A percentile compares a stretch with the other conserved stretches of the same genome.
These are phyloP conservation scores for Eurytoma californica DNA, from an alignment of 2,888 invertebrate species.

Conservation along the genomic window DNA sequence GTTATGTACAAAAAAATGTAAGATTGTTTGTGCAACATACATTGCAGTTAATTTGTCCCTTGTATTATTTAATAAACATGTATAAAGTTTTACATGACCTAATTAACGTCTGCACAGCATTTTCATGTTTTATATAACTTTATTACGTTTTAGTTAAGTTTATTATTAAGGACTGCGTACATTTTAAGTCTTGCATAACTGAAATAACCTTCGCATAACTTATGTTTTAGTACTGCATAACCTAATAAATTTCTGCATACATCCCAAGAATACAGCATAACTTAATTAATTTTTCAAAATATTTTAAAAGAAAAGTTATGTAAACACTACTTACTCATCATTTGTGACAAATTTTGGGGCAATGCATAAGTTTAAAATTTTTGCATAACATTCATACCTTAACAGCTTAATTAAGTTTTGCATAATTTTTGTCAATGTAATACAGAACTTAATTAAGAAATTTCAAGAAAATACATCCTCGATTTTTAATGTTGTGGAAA, in stretches of 20 bases:
- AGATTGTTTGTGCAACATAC: conserved; percentile 22
- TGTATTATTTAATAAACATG: conserved; percentile 37
- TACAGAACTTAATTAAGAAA: conserved; percentile 53
- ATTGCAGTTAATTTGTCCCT: conserved; percentile 38
- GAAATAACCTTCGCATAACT: conserved; percentile 49
- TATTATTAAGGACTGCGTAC: conserved; percentile 49
- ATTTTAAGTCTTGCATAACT: conserved; percentile 49
- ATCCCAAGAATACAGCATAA: conserved; percentile 49
- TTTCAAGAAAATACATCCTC: conserved; percentile 16
- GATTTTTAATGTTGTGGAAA: conserved; percentile 50
- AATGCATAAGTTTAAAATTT: conserved; percentile 46
- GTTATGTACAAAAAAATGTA: conserved; percentile 32
- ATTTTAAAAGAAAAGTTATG: conserved; percentile 38
- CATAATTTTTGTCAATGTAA: conserved; percentile 46
- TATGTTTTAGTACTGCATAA: conserved; percentile 42
- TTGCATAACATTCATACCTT: conserved; percentile 43
- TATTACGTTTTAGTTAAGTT: conserved; percentile 52
- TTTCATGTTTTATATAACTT: conserved; percentile 53
- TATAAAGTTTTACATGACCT: conserved; percentile 54
- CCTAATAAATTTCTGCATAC: conserved; percentile 53
- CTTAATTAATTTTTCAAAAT: conserved; percentile 50
- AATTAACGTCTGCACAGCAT: conserved; percentile 49
- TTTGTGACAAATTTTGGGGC: conserved; percentile 47
- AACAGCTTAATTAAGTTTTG: conserved; percentile 50
- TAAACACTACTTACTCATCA: conserved; percentile 49